These are phyloP conservation scores for Centropristis striata DNA, from an alignment of 2,113 vertebrate genomes.

Conservation along the genomic window DNA sequence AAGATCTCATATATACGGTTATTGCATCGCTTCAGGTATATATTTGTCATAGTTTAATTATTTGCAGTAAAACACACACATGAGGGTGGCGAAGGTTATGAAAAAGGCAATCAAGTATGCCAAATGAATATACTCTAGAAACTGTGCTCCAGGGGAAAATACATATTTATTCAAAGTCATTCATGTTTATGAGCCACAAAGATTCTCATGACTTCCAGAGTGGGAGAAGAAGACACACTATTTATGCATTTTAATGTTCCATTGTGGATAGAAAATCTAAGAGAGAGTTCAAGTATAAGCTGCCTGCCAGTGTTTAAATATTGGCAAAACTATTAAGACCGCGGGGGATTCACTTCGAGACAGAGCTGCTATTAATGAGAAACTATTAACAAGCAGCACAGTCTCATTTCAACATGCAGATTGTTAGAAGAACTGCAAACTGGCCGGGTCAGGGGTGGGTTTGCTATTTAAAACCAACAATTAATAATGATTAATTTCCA, in stretches of 20 bases:
- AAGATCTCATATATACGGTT: background rate
- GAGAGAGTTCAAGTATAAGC: constrained; percentile 50
- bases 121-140: constrained; percentile 64
- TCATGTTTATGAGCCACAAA: constrained; percentile 71
- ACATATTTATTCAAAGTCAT: constrained; percentile 78
- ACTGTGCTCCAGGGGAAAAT: constrained; percentile 70
- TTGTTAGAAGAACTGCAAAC: constrained; percentile 15
- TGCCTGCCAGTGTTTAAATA: constrained; percentile 61
- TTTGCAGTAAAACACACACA: constrained; percentile 58
- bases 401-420: background rate
- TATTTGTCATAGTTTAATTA: constrained; percentile 70
- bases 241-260: constrained; percentile 71
- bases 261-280: constrained; percentile 58
- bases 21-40: constrained; percentile 37
- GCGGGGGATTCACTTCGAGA: constrained; percentile 45
- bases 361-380: constrained; percentile 36
- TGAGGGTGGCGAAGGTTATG: constrained; percentile 60
- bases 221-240: constrained; percentile 56
- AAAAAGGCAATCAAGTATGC: constrained; percentile 73
- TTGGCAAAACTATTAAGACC: constrained; percentile 45
- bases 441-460: background rate
- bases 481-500: background rate
- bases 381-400: constrained; percentile 21
- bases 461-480: constrained; percentile 11
- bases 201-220: constrained; percentile 61